Evolutionary conservation across 92 coral and sea anemone species (phyloP).

Genomic region (Porites divaricata): DNA sequence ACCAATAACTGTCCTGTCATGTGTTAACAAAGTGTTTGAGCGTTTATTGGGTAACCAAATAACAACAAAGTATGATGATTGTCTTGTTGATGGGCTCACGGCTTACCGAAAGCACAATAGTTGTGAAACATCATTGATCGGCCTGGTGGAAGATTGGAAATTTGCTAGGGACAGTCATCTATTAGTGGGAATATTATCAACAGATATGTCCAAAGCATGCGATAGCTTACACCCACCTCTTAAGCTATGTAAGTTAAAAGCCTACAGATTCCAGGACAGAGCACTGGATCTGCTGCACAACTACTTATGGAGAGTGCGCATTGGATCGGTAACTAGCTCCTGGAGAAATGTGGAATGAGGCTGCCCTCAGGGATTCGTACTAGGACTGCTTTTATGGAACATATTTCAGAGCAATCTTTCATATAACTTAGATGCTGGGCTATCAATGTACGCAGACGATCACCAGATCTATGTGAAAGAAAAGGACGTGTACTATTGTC

Average conservation of each 20-base stretch:
- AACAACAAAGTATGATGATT: constrained; percentile 20
- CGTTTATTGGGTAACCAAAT: neutral
- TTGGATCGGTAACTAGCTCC: too few species aligned
- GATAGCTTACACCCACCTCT: constrained; percentile 46
- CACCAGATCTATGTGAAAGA: constrained; percentile 56
- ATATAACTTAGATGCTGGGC: constrained; percentile 11
- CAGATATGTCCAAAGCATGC: constrained; percentile 61
- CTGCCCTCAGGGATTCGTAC: constrained; percentile 58
- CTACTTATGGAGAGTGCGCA: constrained; percentile 39
- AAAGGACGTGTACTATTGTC: constrained; percentile 40
- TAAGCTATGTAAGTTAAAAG: constrained; percentile 49
- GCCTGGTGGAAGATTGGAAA: constrained; percentile 56
- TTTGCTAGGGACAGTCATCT: constrained; percentile 42
- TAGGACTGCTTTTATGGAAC: neutral
- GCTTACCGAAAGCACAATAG: constrained; percentile 39
- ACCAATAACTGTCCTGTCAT: too few species aligned
- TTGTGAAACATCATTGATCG: constrained; percentile 25
- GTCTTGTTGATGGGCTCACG: constrained; percentile 37
- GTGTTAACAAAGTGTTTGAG: too few species aligned
- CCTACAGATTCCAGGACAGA: constrained; percentile 52
- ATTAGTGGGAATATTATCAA: constrained; percentile 47
- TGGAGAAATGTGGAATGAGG: constrained; percentile 49
- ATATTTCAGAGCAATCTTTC: constrained; percentile 50
- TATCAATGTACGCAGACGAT: constrained; percentile 64
- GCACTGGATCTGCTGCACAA: constrained; percentile 39